Evolutionary conservation across 2,113 vertebrate species (phyloP), one percentile per base, ranked within the genome.

Genomic region (Aphyosemion australe): DNA sequence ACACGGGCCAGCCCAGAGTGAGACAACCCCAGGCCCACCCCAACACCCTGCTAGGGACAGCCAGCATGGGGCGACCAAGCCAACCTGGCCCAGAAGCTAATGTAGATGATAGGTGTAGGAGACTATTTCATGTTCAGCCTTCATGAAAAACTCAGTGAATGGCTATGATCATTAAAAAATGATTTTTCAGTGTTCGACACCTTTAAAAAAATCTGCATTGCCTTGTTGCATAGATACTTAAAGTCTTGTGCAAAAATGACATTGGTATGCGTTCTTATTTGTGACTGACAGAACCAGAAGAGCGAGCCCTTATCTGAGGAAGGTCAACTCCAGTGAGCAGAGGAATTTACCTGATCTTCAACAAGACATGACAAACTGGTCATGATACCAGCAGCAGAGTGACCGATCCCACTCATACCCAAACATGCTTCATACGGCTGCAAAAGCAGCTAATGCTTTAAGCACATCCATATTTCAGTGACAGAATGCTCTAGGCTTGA

Each of bases 381-480:
- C 11, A 64, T 41, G 83, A 84, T 83, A 84, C 72, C 55, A 21
- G 53, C 56, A 21, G 72, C 66, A 61, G 65, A 78, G 45, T 69
- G 80, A 86, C 73, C 81, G 87, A 87, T 89, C 65, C 63, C 21
- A 69, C 55, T 78, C 80, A 76, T 64, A 75, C 61, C 72, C 59
- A 68, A 83, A 82, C 82, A 62, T 69, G 68, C 70, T 49, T 74
- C 8, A 2, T 61, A 47, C 26, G 11, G 66, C 72, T 63, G 32
- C 26, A 82, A 71, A 57, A 42, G 61, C 26, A 58, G 50, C 71
- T 20, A 71, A 61, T 26, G 77, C 78, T 83, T 92, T 81, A 92
- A 88, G 83, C 71, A 11, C 87, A 71, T 79, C 83, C 85, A 91
- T 91, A 88, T 84, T 90, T 90, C 73, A 86, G 76, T 86, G 88